These are phyloP conservation scores for Parelbella ahira DNA, from an alignment of 2,888 invertebrate genomes.

Conservation along the genomic window DNA sequence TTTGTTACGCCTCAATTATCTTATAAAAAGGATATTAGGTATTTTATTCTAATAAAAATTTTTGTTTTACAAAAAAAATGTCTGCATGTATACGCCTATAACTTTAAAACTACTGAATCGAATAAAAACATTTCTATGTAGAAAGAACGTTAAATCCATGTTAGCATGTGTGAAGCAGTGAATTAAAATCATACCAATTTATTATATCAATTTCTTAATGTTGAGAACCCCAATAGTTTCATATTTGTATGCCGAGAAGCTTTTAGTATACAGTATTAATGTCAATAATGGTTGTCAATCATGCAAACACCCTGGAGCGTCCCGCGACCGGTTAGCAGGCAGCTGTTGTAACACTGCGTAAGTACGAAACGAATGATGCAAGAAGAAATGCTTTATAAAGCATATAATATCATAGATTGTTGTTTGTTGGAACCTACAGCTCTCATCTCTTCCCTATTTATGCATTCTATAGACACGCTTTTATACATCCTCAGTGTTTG, in stretches of 20 bases:
- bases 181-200: too few relatives aligned
- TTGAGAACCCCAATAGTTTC: conserved; percentile 47
- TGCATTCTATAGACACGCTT: conserved; percentile 70
- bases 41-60: too few relatives aligned
- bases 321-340: conserved; percentile 66
- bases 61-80: too few relatives aligned
- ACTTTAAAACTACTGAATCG: conserved; percentile 10
- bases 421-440: conserved; percentile 62
- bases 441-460: conserved; percentile 62
- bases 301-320: conserved; percentile 73
- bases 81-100: not conserved
- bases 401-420: conserved; percentile 59
- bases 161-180: too few relatives aligned
- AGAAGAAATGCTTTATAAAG: conserved; percentile 62
- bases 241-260: conserved; percentile 54
- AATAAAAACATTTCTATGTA: too few relatives aligned
- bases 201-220: conserved; percentile 28
- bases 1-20: too few relatives aligned
- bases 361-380: conserved; percentile 72
- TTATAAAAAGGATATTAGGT: too few relatives aligned
- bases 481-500: conserved; percentile 36
- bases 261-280: conserved; percentile 75
- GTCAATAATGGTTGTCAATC: conserved; percentile 78
- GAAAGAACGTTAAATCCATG: too few relatives aligned
- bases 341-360: conserved; percentile 62